Percentiles rank a stretch among this genome's conserved stretches.
Evolutionary conservation across 2,888 invertebrate genomes (phyloP).

Genomic region (Laothoe populi): DNA sequence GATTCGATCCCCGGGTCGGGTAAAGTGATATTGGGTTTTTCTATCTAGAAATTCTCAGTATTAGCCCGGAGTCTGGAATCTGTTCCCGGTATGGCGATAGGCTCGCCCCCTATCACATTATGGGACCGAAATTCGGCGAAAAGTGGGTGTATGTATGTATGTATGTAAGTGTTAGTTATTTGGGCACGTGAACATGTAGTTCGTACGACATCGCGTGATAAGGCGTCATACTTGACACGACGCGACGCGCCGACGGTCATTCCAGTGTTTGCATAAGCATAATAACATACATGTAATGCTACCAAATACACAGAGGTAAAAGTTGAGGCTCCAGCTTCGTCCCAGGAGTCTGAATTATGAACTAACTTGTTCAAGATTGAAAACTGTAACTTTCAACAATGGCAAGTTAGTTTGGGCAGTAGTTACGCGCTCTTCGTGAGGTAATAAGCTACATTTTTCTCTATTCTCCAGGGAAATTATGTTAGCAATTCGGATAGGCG

Average conservation of each 20-base stretch:
- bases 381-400: constrained; percentile 64
- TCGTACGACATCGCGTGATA: constrained; percentile 15
- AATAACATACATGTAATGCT: constrained; percentile 46
- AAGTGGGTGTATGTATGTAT: too few species aligned
- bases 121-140: too few species aligned
- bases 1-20: too few species aligned
- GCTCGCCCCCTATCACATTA: too few species aligned
- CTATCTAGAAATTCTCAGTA: too few species aligned
- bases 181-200: constrained; percentile 20
- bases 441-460: constrained; percentile 63
- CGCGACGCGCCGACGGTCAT: constrained; percentile 3
- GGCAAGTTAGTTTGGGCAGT: constrained; percentile 50
- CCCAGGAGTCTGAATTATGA: constrained; percentile 66
- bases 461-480: constrained; percentile 61
- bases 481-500: constrained; percentile 38
- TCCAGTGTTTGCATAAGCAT: constrained; percentile 26
- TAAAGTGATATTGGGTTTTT: too few species aligned
- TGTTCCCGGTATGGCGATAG: too few species aligned
- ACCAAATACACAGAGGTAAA: constrained; percentile 55
- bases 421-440: constrained; percentile 43
- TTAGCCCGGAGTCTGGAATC: too few species aligned
- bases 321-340: constrained; percentile 53
- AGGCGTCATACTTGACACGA: neutral
- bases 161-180: too few species aligned
- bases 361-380: constrained; percentile 71